A percentile compares a stretch with the other conserved stretches of the same genome.
phyloP scores from a whole-genome alignment of 2,113 vertebrate genomes.

The Ceyx margarethae region DNA sequence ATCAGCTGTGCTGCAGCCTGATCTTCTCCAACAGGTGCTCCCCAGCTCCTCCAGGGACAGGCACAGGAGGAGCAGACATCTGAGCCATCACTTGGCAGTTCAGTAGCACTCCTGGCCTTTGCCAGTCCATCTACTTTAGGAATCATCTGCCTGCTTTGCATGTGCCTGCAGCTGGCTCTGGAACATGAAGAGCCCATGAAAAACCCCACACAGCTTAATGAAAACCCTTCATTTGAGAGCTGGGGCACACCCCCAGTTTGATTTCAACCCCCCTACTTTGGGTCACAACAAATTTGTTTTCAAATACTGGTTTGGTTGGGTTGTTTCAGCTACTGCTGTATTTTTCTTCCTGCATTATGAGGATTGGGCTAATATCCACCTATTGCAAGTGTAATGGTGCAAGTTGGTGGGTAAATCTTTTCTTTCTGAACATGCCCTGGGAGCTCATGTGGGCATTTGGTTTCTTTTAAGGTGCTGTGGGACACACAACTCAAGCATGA shows the following conservation, averaged over 20 bases:
- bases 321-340: background rate
- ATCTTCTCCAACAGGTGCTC: conserved; percentile 60
- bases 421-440: background rate
- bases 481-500: background rate
- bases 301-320: background rate
- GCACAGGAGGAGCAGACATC: conserved; percentile 50
- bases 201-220: background rate
- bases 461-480: background rate
- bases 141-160: background rate
- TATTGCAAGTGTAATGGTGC: background rate
- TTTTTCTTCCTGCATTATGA: background rate
- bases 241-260: background rate
- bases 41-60: conserved; percentile 49
- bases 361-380: background rate
- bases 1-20: conserved; percentile 36
- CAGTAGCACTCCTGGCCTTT: conserved; percentile 15
- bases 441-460: background rate
- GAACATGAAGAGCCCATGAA: background rate
- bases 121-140: background rate
- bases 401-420: background rate
- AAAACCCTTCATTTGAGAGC: background rate
- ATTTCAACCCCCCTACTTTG: background rate
- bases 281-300: background rate
- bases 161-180: background rate
- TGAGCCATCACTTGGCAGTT: conserved; percentile 58